Evolutionary conservation across 2,113 vertebrate species (phyloP).

Genomic region (Muscicapa adusta): DNA sequence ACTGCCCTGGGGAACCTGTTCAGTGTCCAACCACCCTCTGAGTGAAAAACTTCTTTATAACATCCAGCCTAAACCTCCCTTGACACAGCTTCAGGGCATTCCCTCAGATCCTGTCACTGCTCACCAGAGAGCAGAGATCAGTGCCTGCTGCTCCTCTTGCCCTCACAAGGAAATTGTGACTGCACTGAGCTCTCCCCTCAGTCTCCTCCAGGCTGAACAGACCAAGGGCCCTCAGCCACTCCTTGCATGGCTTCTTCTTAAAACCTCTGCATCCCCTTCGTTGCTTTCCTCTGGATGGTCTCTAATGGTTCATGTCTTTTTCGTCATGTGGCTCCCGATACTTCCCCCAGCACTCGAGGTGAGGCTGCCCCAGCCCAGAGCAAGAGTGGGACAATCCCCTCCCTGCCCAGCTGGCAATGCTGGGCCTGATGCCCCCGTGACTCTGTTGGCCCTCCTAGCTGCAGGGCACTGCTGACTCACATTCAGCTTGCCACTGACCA

Average conservation of each 20-base stretch:
- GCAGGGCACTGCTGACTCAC: background rate
- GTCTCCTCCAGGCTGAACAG: background rate
- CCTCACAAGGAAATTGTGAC: background rate
- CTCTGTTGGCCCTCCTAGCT: background rate
- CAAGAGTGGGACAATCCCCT: background rate
- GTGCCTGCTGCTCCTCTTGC: background rate
- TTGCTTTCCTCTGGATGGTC: background rate
- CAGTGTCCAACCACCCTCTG: background rate
- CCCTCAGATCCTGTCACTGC: background rate
- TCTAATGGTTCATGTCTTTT: background rate
- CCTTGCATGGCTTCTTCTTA: accelerated
- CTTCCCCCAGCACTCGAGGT: accelerated
- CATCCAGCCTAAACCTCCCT: background rate
- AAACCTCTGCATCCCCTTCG: background rate
- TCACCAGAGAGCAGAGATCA: background rate
- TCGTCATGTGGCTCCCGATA: background rate
- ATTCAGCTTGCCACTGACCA: background rate
- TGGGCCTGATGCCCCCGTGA: too few species aligned
- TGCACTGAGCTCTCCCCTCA: background rate
- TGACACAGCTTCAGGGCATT: background rate
- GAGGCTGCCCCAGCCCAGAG: background rate
- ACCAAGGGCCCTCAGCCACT: background rate
- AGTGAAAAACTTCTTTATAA: background rate
- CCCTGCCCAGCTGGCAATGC: too few species aligned
- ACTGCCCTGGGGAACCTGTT: background rate